Percentiles rank a stretch among this genome's conserved stretches.
These are phyloP conservation scores for Callipepla californica DNA, from an alignment of 2,113 vertebrate genomes.

Conservation along the genomic window DNA sequence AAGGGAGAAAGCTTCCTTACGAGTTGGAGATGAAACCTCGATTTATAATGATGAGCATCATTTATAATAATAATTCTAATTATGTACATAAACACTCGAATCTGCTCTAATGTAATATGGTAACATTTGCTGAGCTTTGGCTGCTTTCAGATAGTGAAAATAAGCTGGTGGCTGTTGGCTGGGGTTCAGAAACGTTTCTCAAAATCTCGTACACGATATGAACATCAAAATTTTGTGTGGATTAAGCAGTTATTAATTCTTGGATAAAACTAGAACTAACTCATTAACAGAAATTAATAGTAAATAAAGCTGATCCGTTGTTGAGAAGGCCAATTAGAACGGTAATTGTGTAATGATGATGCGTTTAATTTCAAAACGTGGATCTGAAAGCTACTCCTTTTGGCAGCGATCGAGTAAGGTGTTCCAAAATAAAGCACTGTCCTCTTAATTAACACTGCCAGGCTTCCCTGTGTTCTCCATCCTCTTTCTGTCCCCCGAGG, in stretches of 20 bases:
- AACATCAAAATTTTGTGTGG: conserved; percentile 66
- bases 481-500: not conserved
- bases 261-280: conserved; percentile 74
- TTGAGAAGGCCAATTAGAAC: conserved; percentile 60
- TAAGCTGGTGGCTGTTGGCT: conserved; percentile 66
- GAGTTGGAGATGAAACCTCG: not conserved
- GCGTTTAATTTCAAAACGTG: conserved; percentile 42
- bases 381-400: conserved; percentile 37
- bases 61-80: conserved; percentile 69
- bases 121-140: conserved; percentile 67
- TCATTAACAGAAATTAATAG: conserved; percentile 74
- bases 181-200: conserved; percentile 59
- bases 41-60: conserved; percentile 14
- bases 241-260: conserved; percentile 72
- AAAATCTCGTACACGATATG: conserved; percentile 31
- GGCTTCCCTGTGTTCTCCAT: not conserved
- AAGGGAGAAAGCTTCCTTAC: not conserved
- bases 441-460: conserved; percentile 18
- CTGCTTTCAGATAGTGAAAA: conserved; percentile 65
- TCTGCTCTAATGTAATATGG: conserved; percentile 39
- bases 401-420: conserved; percentile 31
- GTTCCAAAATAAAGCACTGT: not conserved
- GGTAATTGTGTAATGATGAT: conserved; percentile 52
- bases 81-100: conserved; percentile 59
- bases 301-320: conserved; percentile 74